These are phyloP conservation scores for Siniperca obscura DNA, from an alignment of 2,797 vertebrate species.

Conservation along the genomic window DNA sequence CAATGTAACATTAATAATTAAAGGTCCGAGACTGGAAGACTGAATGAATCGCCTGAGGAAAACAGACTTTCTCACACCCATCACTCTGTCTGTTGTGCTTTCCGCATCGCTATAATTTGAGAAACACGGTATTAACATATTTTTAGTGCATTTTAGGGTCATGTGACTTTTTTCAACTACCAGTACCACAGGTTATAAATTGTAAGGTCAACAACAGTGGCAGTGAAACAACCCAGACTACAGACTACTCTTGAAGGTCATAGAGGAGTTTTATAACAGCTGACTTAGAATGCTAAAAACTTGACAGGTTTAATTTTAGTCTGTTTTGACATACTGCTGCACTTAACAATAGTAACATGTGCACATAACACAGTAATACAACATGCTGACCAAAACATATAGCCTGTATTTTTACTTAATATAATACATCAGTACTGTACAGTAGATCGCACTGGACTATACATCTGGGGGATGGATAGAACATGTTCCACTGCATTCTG, in stretches of 20 bases:
- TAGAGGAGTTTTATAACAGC: not conserved
- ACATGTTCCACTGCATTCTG: not conserved
- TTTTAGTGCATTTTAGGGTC: constrained; percentile 15
- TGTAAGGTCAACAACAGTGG: not conserved
- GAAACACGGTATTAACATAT: constrained; percentile 25
- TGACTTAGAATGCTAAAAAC: constrained; percentile 4
- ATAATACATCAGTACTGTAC: not conserved
- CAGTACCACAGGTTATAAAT: not conserved
- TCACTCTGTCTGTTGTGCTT: constrained; percentile 29
- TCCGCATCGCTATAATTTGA: constrained; percentile 25
- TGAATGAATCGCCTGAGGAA: constrained; percentile 56
- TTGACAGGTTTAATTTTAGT: not conserved
- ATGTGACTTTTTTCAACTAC: constrained; percentile 1
- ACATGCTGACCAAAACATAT: not conserved
- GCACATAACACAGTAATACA: not conserved
- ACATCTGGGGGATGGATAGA: not conserved
- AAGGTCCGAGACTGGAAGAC: constrained; percentile 66
- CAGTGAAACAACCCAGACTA: not conserved
- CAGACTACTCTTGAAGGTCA: constrained; percentile 7
- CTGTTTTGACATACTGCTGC: not conserved
- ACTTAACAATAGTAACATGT: not conserved
- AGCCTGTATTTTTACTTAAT: not conserved
- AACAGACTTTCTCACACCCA: constrained; percentile 46
- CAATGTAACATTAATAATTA: constrained; percentile 75
- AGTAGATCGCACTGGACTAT: not conserved